Evolutionary conservation across 2,797 vertebrate species (phyloP).

Genomic region (Nothura maculosa): DNA sequence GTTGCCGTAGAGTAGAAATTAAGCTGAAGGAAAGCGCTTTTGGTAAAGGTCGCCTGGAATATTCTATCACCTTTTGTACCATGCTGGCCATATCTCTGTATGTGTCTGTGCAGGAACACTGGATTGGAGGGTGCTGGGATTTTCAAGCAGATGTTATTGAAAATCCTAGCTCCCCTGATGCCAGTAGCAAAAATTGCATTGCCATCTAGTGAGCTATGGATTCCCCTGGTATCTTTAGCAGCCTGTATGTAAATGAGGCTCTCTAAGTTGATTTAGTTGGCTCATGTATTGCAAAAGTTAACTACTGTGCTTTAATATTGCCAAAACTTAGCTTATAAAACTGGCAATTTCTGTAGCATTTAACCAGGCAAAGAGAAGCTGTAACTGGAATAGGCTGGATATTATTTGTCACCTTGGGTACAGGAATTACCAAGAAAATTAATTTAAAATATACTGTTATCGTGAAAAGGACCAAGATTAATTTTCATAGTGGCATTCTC

Average conservation of each 20-base stretch:
- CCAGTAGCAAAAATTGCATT: not conserved
- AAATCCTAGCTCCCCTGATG: not conserved
- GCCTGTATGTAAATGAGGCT: rapidly evolving
- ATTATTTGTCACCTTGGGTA: not conserved
- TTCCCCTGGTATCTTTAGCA: not conserved
- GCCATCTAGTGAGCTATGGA: not conserved
- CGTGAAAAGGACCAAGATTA: conserved; percentile 13
- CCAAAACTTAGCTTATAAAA: not conserved
- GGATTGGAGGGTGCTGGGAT: not conserved
- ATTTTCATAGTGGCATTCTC: conserved; percentile 20
- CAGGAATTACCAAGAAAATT: conserved; percentile 7
- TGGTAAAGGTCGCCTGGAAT: not conserved
- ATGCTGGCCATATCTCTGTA: not conserved
- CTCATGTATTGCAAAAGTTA: not conserved
- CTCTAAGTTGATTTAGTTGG: not conserved
- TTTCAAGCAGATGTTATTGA: not conserved
- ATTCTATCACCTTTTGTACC: not conserved
- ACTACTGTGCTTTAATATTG: not conserved
- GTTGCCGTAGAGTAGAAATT: not conserved
- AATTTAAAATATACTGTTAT: conserved; percentile 4
- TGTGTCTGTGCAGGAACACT: not conserved
- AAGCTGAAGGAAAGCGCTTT: not conserved
- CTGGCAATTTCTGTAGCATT: not conserved
- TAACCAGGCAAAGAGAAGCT: not conserved
- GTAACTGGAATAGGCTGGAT: not conserved